phyloP scores from a whole-genome alignment of 2,113 vertebrate species.

The Irena cyanogastra region DNA sequence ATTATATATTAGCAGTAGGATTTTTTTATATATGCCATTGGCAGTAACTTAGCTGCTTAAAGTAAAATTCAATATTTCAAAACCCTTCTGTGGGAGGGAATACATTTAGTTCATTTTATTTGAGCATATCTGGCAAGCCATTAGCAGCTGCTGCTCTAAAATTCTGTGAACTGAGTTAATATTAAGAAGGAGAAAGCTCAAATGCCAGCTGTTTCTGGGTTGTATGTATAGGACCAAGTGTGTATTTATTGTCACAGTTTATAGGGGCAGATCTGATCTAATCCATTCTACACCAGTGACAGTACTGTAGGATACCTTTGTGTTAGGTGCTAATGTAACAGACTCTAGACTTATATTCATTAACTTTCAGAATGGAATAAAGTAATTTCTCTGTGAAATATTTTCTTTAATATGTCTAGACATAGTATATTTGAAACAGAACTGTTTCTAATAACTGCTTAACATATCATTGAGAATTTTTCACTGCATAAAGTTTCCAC shows the following conservation, averaged over 20 bases:
- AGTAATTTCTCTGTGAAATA: neutral
- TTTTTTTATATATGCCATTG: neutral
- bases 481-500: neutral
- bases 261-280: neutral
- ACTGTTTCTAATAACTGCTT: neutral
- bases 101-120: constrained; percentile 22
- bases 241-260: neutral
- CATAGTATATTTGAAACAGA: neutral
- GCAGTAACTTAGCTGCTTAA: neutral
- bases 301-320: neutral
- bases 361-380: neutral
- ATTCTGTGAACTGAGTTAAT: constrained; percentile 3
- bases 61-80: neutral
- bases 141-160: neutral
- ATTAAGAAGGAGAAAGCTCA: neutral
- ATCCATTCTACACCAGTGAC: neutral
- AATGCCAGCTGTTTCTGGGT: neutral
- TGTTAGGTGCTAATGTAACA: neutral
- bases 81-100: neutral
- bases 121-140: neutral
- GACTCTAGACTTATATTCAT: neutral
- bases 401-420: neutral
- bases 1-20: neutral
- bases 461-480: neutral
- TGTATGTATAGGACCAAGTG: neutral